Conservation (phyloP, 2,113 vertebrate species). For the Laticauda laticaudata region DNA sequence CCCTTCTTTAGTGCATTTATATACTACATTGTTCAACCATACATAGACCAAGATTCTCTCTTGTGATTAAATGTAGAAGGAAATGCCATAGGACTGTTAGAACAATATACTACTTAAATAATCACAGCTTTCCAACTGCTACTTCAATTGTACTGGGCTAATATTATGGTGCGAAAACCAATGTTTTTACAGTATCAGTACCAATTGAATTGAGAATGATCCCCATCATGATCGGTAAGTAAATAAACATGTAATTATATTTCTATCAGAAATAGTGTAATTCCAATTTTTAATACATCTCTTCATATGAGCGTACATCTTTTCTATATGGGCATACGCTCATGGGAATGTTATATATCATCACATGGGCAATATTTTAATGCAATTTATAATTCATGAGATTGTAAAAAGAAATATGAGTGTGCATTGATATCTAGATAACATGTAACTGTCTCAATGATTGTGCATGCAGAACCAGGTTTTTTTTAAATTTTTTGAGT, state of each 20-base stretch:
- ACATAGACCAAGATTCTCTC: not conserved
- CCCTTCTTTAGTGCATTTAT: not conserved
- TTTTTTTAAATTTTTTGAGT: not conserved
- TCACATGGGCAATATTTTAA: not conserved
- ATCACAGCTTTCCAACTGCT: not conserved
- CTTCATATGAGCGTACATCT: not conserved
- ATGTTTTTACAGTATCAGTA: not conserved
- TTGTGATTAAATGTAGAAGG: not conserved
- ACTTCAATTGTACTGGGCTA: not conserved
- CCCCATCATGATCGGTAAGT: not conserved
- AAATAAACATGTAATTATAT: not conserved
- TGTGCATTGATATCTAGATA: not conserved
- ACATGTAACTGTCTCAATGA: not conserved
- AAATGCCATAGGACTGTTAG: not conserved
- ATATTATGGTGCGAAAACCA: not conserved
- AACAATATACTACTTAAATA: not conserved
- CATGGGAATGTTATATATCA: not conserved
- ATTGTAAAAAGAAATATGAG: not conserved
- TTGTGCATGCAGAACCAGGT: not conserved
- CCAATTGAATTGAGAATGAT: not conserved
- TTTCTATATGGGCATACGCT: not conserved
- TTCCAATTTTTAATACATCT: not conserved
- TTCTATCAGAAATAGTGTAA: not conserved
- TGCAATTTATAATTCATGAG: not conserved
- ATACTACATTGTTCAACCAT: not conserved